Base-by-base conservation (phyloP, 2,797 vertebrate genomes). In the Crossoptilon crossoptilon region DNA sequence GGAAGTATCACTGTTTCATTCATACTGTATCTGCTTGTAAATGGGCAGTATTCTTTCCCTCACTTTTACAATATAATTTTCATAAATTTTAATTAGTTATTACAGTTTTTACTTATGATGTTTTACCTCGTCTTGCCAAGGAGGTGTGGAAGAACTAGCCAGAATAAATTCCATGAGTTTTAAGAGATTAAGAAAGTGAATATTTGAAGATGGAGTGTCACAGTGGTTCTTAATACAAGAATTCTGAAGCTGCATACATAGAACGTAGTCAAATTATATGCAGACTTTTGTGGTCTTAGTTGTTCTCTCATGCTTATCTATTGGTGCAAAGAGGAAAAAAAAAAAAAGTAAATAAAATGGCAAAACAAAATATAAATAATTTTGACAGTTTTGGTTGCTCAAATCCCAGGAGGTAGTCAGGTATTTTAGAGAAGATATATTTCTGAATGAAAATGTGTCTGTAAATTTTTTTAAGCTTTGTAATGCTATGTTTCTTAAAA, bases 361-460 rank as follows among this genome's bases (percentile, higher is more conserved):
- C 5, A 88, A 85, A 82, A 87, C n/a, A 10, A 37, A 5, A 9
- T 88, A 49, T 63, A 91, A 93, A 80, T 53, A 31, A 48, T 69
- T 79, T 75, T 58, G 3, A 39, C 13, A 14, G 14, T 39, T 39
- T 39, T 39, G 39, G 4, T 79, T 82, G 0, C 8, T 82, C n/a
- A 85, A 76, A 83, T 62, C 23, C 27, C 46, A 55, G 3, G 23
- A 82, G 72, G 23, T 18, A 84, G 9, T 66, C 46, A 62, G 29
- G 9, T 17, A 69, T 90, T 90, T 75, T 48, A 7, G 24, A 73
- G 46, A 11, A 72, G 39, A 35, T 82, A 26, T 39, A 18, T 75
- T 64, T 29, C 18, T 4, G 0, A 84, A 63, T 5, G 16, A 8
- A 60, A 60, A 29, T 39, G 9, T 35, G 10, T 48, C 33, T 79